These are phyloP conservation scores for Colossoma macropomum DNA, from an alignment of 2,113 vertebrate genomes.

Conservation along the genomic window DNA sequence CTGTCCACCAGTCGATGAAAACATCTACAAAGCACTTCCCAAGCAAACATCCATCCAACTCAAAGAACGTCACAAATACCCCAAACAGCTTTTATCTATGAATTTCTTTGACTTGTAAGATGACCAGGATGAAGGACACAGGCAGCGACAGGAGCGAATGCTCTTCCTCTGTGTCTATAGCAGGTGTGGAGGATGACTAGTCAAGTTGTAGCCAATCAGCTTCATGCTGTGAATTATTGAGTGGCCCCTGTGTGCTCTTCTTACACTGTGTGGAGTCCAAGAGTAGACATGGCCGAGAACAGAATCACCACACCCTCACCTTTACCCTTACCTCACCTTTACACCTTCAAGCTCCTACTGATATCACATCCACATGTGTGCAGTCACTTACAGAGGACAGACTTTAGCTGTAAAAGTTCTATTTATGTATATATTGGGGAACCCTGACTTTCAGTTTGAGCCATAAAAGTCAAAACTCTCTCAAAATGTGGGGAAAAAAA, in stretches of 20 bases:
- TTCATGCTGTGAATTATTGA: slow-evolving; percentile 74
- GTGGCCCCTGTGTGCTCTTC: slow-evolving; percentile 38
- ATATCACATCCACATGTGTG: background rate
- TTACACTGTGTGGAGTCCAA: slow-evolving; percentile 43
- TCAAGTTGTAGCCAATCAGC: slow-evolving; percentile 37
- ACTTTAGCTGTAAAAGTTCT: background rate
- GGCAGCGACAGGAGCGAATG: background rate
- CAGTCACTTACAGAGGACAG: background rate
- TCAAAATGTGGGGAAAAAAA: too few species aligned
- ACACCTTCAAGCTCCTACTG: background rate
- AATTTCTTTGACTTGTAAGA: too few species aligned
- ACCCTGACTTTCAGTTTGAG: too few species aligned
- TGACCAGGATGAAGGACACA: too few species aligned
- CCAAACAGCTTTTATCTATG: too few species aligned
- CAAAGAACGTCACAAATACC: too few species aligned
- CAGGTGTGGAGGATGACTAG: slow-evolving; percentile 44
- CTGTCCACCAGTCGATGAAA: too few species aligned
- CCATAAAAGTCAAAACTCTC: too few species aligned
- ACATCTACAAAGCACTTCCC: too few species aligned
- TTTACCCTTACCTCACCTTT: slow-evolving; percentile 2
- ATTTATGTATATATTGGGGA: background rate
- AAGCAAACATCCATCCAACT: too few species aligned
- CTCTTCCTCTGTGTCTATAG: slow-evolving; percentile 7
- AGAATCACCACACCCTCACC: background rate
- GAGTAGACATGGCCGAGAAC: background rate